These are phyloP conservation scores for Gopherus flavomarginatus DNA, from an alignment of 2,113 vertebrate species.

Conservation along the genomic window DNA sequence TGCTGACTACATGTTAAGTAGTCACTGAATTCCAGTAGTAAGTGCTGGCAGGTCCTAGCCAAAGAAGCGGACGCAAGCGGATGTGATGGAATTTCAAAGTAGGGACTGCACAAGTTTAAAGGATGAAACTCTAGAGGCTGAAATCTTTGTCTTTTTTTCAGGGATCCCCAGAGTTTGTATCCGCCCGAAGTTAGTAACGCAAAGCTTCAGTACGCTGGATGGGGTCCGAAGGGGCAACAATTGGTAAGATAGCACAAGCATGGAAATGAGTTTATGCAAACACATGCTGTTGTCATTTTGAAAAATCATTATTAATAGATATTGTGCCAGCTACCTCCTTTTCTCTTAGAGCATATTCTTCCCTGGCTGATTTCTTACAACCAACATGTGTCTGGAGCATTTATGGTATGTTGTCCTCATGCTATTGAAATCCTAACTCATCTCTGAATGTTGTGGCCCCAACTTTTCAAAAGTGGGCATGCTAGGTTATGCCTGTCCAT, in stretches of 20 bases:
- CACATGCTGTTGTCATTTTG: neutral
- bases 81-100: neutral
- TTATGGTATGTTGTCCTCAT: neutral
- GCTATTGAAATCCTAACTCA: neutral
- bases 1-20: neutral
- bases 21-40: neutral
- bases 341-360: neutral
- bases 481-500: neutral
- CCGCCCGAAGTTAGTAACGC: conserved; percentile 95
- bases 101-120: neutral
- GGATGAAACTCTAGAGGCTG: neutral
- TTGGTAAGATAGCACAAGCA: conserved; percentile 85
- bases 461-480: neutral
- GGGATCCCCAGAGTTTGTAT: conserved; percentile 93
- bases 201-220: conserved; percentile 95
- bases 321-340: neutral
- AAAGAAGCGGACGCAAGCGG: accelerated
- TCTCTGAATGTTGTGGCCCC: neutral
- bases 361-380: neutral
- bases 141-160: conserved; percentile 72
- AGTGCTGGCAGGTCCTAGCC: neutral
- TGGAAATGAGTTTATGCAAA: conserved; percentile 8
- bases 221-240: conserved; percentile 95
- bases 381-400: neutral
- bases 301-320: neutral